These are phyloP conservation scores for Heteromyza rotundicornis DNA, from an alignment of 2,888 invertebrate genomes.

Conservation along the genomic window DNA sequence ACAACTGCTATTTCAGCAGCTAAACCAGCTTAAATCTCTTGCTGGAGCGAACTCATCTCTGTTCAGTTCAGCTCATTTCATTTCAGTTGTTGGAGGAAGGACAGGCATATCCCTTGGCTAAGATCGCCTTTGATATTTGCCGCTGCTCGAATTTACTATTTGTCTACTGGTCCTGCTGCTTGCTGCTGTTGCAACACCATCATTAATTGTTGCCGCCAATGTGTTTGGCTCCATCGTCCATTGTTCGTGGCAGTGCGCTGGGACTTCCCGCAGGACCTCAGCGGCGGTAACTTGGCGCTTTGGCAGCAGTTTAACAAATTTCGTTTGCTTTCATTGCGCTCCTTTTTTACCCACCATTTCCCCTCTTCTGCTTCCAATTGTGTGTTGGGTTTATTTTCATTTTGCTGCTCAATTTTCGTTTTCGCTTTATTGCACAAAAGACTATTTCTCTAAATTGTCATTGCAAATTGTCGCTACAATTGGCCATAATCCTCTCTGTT, in stretches of 20 bases:
- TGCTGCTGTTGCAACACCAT: conserved; percentile 11
- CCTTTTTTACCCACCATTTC: not conserved
- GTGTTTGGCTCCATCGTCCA: not conserved
- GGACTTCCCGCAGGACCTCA: conserved; percentile 15
- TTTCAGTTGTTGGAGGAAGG: no score
- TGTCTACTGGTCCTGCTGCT: conserved; percentile 8
- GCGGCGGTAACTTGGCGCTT: not conserved
- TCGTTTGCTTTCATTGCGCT: not conserved
- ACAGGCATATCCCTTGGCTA: no score
- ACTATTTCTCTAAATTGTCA: conserved; percentile 21
- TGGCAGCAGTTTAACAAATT: not conserved
- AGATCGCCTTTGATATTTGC: not conserved
- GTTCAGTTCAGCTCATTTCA: no score
- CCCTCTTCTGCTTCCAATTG: no score
- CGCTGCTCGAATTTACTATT: not conserved
- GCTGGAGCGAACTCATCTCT: no score
- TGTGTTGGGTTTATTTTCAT: not conserved
- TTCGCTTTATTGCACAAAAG: conserved; percentile 12
- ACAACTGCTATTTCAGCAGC: no score
- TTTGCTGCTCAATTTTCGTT: not conserved
- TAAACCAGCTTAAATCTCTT: conserved; percentile 10
- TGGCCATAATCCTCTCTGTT: conserved; percentile 18
- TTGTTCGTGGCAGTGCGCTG: no score
- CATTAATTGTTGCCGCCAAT: conserved; percentile 16
- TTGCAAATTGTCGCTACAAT: conserved; percentile 18